Conservation (phyloP, 2,797 vertebrate genomes). For the Columba guinea region DNA sequence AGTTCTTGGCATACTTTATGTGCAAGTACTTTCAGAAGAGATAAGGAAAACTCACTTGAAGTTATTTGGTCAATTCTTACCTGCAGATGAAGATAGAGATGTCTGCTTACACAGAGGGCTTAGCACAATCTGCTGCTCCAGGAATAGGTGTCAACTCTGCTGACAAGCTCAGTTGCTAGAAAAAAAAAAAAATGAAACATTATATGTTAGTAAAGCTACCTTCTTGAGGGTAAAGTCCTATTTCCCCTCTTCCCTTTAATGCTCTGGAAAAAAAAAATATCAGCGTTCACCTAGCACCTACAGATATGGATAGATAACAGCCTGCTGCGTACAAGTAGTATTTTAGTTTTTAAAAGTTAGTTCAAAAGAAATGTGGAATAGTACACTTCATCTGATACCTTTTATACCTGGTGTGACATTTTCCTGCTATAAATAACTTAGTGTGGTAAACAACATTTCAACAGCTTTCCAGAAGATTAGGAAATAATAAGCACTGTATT, state of each 20-base stretch:
- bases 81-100: background rate
- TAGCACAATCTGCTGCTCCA: background rate
- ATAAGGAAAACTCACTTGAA: background rate
- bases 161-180: background rate
- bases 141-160: background rate
- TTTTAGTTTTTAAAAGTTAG: background rate
- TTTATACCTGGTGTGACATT: background rate
- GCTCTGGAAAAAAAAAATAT: background rate
- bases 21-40: background rate
- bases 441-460: conserved; percentile 1
- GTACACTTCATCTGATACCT: background rate
- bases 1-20: background rate
- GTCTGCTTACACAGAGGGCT: background rate
- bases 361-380: background rate
- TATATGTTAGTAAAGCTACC: background rate
- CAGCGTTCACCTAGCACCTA: background rate
- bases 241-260: background rate
- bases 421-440: background rate
- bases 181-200: background rate
- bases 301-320: background rate
- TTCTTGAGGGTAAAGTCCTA: background rate
- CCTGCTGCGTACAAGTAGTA: background rate
- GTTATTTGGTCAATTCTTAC: background rate
- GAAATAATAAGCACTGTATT: background rate
- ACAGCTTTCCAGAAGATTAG: background rate